phyloP scores from a whole-genome alignment of 2,113 vertebrate species.

The Podarcis cretensis region DNA sequence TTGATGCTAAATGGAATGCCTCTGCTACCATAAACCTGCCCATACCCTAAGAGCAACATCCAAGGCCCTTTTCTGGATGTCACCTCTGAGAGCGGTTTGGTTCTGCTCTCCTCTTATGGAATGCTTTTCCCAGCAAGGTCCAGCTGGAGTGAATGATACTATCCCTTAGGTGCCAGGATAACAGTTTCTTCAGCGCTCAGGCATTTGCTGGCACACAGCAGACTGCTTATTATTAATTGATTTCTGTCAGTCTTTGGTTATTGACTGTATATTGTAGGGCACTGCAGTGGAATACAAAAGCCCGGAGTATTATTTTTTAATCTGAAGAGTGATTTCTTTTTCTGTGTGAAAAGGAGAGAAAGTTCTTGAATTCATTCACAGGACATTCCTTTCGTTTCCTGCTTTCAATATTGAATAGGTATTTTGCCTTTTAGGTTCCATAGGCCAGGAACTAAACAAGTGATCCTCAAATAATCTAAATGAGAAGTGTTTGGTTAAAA shows the following conservation, averaged over 20 bases:
- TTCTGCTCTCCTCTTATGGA: no score
- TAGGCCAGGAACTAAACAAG: constrained; percentile 49
- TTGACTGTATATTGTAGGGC: background rate
- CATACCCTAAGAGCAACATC: no score
- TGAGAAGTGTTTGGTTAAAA: constrained; percentile 64
- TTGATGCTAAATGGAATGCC: background rate
- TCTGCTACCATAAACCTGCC: no score
- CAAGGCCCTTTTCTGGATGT: no score
- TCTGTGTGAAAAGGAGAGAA: constrained; percentile 27
- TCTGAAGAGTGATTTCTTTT: background rate
- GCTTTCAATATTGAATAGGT: constrained; percentile 56
- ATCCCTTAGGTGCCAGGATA: no score
- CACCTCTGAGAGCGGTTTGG: no score
- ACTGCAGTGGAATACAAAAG: background rate
- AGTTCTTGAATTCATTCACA: constrained; percentile 46
- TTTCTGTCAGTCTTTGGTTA: no score
- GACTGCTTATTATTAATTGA: no score
- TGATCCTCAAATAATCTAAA: constrained; percentile 71
- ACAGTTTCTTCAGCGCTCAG: no score
- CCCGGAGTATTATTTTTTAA: background rate
- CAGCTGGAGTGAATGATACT: no score
- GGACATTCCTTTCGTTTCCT: constrained; percentile 58
- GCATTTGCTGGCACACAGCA: no score
- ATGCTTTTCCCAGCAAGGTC: no score
- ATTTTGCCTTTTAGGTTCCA: constrained; percentile 48